Base-by-base conservation (phyloP, 2,797 vertebrate genomes). In the Emydoidea blandingii region DNA sequence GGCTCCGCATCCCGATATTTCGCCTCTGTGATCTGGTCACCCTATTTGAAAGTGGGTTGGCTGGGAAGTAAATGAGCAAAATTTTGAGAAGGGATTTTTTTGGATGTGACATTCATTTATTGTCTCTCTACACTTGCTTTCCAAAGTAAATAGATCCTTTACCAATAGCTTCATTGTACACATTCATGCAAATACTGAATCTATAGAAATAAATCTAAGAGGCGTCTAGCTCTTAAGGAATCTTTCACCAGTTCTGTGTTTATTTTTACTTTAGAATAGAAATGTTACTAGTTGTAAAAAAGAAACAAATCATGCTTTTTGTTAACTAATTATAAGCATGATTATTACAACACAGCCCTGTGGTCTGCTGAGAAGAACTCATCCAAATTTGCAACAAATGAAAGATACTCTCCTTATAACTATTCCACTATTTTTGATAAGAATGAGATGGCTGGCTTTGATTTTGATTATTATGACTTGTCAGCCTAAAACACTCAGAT, bases 401-500 rank as follows among this genome's bases (percentile, higher is more conserved):
- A 91, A 59, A 97, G 96, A 79, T 91, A 25, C 31, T 97, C 94
- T 88, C 97, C 94, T 95, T 98, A 94, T 96, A 98, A 97, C 90
- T 98, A 97, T 88, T 98, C 97, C 4, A 79, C 87, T 92, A 74
- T 98, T 95, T 98, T 98, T 0, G 90, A 96, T 29, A 97, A 97
- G 47, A 87, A 74, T 1, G 98, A 98, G 78, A 94, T 94, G 84
- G 95, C 76, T 0, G 74, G 37, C 94, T 97, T 98, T 27, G 98
- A 97, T 78, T 98, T 98, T 2, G 98, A 98, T 93, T 97, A 98
- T 82, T 97, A 98, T 81, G 98, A 98, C 54, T 97, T 99, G 99
- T 87, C 96, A 98, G 15, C 98, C 98, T 25, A 98, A 96, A 94
- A 98, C 97, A 12, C 97, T 99, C 80, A 98, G 97, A 0, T 99